Evolutionary conservation across 2,113 vertebrate genomes (phyloP), one percentile per base, ranked within the genome.

Genomic region (Corydoras maculifer): DNA sequence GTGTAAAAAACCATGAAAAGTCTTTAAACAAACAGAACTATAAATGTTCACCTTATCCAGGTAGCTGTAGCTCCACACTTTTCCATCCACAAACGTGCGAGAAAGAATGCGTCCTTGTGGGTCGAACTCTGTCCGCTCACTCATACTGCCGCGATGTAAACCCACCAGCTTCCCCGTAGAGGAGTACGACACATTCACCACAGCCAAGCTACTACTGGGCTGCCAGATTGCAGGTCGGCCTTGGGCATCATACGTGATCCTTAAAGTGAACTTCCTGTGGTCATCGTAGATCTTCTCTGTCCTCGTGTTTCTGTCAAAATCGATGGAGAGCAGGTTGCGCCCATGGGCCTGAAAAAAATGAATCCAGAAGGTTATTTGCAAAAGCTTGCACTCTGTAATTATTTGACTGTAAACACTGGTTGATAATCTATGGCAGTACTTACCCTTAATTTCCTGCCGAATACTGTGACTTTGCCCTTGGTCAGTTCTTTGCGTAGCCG

Each of bases 241-340:
- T 80, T 96, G 91, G 14, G 93, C 91, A 70, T 98, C 96, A 1
- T 99, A 99, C 75, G 98, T 97, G 82, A 99, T 98, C 81, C 95
- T 91, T 72, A 99, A 86, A 0, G 93, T 97, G 78, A 99, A 99
- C 73, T 99, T 99, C 2, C 97, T 90, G 85, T 99, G 97, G 70
- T 99, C 97, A 0, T 99, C 97, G 2, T 99, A 99, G 81, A 99
- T 97, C 88, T 98, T 99, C 81, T 99, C 97, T 0, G 97, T 99
- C 63, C 94, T 93, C 0, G 96, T 98, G 83, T 99, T 98, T 30
- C 96, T 90, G 87, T 99, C 95, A 9, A 98, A 99, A 82, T 99
- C 97, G 0, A 99, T 98, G 72, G 96, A 98, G 58, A 99, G 87
- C 48, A 99, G 85, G 72, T 99, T 99, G 77, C 97, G 90, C 0